phyloP scores from a whole-genome alignment of 2,888 invertebrate species.

The Boloria selene region DNA sequence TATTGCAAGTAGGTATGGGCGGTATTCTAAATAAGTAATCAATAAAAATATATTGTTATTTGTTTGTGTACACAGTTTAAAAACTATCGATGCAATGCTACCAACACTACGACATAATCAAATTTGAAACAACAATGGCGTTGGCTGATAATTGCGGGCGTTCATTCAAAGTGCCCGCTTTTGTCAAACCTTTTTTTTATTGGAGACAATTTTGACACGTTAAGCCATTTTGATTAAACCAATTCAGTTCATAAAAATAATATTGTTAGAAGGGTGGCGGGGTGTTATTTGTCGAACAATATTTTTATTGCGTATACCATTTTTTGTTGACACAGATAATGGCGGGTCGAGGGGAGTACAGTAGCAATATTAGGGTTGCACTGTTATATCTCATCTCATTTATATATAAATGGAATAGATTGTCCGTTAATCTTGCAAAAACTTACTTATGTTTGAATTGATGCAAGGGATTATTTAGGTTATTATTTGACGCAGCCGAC shows the following conservation, averaged over 20 bases:
- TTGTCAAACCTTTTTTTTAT: conserved; percentile 59
- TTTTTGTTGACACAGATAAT: conserved; percentile 74
- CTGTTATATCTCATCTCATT: conserved; percentile 6
- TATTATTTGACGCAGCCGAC: neutral
- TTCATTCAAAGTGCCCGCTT: conserved; percentile 58
- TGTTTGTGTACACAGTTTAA: conserved; percentile 5
- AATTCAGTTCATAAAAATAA: conserved; percentile 75
- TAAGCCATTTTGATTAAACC: conserved; percentile 64
- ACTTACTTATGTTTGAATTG: neutral
- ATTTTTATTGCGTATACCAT: conserved; percentile 59
- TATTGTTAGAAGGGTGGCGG: conserved; percentile 56
- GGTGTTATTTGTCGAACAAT: conserved; percentile 60
- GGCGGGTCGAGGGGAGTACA: conserved; percentile 49
- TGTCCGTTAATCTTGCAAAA: neutral
- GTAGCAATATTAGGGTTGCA: conserved; percentile 29
- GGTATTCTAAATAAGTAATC: neutral
- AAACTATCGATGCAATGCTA: conserved; percentile 44
- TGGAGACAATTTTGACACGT: conserved; percentile 31
- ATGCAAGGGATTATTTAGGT: conserved; percentile 5
- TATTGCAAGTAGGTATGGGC: neutral
- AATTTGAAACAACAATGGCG: conserved; percentile 74
- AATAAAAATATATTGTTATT: neutral
- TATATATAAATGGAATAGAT: neutral
- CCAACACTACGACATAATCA: conserved; percentile 69
- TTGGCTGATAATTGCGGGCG: conserved; percentile 72